A percentile compares a stretch with the other conserved stretches of the same genome.
Evolutionary conservation across 2,888 invertebrate species (phyloP).

Genomic region (Phyllotreta cruciferae): DNA sequence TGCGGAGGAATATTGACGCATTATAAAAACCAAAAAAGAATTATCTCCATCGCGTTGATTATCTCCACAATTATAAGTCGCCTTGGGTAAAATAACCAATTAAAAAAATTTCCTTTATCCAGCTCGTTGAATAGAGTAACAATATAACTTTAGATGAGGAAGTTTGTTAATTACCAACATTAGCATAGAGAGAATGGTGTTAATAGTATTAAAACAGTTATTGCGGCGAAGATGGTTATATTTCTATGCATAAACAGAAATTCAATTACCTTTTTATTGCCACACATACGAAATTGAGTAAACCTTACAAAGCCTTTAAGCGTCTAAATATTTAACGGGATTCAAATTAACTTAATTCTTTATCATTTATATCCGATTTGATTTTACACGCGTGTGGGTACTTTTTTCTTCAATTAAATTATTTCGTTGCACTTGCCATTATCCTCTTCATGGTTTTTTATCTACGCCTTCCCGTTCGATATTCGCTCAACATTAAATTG

Average conservation of each 20-base stretch:
- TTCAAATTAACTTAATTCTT: not conserved
- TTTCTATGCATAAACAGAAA: constrained; percentile 29
- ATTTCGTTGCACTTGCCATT: not conserved
- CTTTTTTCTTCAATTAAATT: not conserved
- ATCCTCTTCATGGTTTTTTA: too few relatives aligned
- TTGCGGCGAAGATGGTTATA: constrained; percentile 27
- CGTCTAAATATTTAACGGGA: constrained; percentile 1
- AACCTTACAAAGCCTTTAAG: constrained; percentile 9
- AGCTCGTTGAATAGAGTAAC: constrained; percentile 19
- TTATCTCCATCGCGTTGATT: constrained; percentile 12
- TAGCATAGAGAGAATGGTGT: constrained; percentile 32
- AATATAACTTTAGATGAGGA: constrained; percentile 37
- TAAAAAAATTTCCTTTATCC: constrained; percentile 27
- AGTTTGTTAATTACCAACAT: constrained; percentile 35
- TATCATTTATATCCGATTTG: not conserved
- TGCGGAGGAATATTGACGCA: not conserved
- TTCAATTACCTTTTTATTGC: constrained; percentile 34
- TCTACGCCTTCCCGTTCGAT: not conserved
- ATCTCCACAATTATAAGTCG: constrained; percentile 13
- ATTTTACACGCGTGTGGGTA: not conserved
- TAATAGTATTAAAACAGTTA: constrained; percentile 32
- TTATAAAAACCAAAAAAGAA: not conserved
- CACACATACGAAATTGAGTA: constrained; percentile 21
- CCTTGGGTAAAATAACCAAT: constrained; percentile 22
- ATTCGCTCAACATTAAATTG: not conserved